These are phyloP conservation scores for Aeoliscus strigatus DNA, from an alignment of 2,797 vertebrate species.

Conservation along the genomic window DNA sequence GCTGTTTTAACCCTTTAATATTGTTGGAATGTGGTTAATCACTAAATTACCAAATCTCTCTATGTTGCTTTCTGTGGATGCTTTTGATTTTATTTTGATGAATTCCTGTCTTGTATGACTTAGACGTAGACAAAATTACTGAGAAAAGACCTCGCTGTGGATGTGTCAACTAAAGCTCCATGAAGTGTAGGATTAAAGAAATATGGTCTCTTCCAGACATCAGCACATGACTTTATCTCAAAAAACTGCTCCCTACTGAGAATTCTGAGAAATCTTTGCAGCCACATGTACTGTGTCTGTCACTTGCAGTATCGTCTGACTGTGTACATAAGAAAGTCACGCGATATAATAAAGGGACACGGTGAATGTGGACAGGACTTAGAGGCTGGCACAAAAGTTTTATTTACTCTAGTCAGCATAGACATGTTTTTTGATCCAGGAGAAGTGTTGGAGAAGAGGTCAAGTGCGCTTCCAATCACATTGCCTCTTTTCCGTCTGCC, in stretches of 20 bases:
- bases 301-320: constrained; percentile 9
- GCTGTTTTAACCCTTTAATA: constrained; percentile 27
- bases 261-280: constrained; percentile 17
- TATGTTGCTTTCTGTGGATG: constrained; percentile 1
- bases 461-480: constrained; percentile 51
- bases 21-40: constrained; percentile 46
- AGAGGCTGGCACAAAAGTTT: constrained; percentile 4
- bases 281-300: constrained; percentile 9
- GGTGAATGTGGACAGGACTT: constrained; percentile 20
- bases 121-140: constrained; percentile 4
- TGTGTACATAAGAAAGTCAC: constrained; percentile 16
- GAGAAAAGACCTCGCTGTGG: constrained; percentile 12
- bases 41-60: constrained; percentile 19
- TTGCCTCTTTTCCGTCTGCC: constrained; percentile 50
- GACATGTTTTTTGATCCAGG: constrained; percentile 17
- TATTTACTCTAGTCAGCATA: constrained; percentile 3
- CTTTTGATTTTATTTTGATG: too few species aligned
- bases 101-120: too few species aligned
- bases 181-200: constrained; percentile 27
- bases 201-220: constrained; percentile 7
- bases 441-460: constrained; percentile 35
- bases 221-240: constrained; percentile 15
- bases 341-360: constrained; percentile 9
- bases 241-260: constrained; percentile 1
- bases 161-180: constrained; percentile 25